These are phyloP conservation scores for Amniataba percoides DNA, from an alignment of 2,797 vertebrate genomes.

Conservation along the genomic window DNA sequence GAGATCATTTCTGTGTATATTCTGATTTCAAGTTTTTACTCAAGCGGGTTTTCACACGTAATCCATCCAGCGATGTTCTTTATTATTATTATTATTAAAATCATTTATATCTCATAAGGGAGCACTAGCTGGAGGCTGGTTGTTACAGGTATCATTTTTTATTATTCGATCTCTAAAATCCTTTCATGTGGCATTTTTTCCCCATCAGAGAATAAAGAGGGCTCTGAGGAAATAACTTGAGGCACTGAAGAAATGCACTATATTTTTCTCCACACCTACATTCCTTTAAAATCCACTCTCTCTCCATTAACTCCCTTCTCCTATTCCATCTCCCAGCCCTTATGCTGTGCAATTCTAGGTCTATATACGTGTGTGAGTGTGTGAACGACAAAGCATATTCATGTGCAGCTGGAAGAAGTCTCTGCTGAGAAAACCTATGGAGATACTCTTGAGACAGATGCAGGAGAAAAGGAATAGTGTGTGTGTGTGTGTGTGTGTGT, in stretches of 20 bases:
- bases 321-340: slow-evolving; percentile 14
- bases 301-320: slow-evolving; percentile 39
- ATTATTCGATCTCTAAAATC: slow-evolving; percentile 35
- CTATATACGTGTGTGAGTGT: background rate
- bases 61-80: slow-evolving; percentile 1
- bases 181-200: background rate
- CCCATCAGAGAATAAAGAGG: slow-evolving; percentile 28
- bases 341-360: slow-evolving; percentile 4
- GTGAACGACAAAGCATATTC: slow-evolving; percentile 17
- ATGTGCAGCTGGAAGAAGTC: slow-evolving; percentile 24
- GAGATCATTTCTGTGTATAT: slow-evolving; percentile 12
- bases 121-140: slow-evolving; percentile 1
- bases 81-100: background rate
- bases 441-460: slow-evolving; percentile 23
- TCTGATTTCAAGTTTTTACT: slow-evolving; percentile 30
- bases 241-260: slow-evolving; percentile 29
- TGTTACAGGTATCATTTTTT: slow-evolving; percentile 30
- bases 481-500: background rate
- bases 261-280: slow-evolving; percentile 43
- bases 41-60: slow-evolving; percentile 6
- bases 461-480: slow-evolving; percentile 7
- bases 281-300: slow-evolving; percentile 47
- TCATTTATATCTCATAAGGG: slow-evolving; percentile 2
- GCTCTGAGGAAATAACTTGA: slow-evolving; percentile 51
- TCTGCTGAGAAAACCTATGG: slow-evolving; percentile 28